These are phyloP conservation scores for Eumacrocentrus americanus DNA, from an alignment of 2,888 invertebrate species.

Conservation along the genomic window DNA sequence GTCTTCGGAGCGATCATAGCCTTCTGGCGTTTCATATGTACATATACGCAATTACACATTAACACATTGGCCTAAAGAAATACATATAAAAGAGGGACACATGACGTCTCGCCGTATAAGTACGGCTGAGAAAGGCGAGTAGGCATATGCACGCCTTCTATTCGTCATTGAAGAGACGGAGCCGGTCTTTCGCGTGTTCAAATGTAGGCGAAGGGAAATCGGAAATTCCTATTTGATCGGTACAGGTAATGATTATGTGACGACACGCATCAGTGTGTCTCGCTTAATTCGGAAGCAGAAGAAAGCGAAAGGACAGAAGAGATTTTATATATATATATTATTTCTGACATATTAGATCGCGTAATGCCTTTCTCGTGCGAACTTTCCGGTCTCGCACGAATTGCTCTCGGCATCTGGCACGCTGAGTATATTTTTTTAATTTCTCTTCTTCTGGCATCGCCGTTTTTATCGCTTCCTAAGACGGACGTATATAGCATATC, in stretches of 20 bases:
- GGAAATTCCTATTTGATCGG: slow-evolving; percentile 19
- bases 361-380: slow-evolving; percentile 46
- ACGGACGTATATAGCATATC: slow-evolving; percentile 15
- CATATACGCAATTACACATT: too few relatives aligned
- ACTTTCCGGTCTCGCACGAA: slow-evolving; percentile 27
- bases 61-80: too few relatives aligned
- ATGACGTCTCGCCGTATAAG: slow-evolving; percentile 28
- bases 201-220: slow-evolving; percentile 21
- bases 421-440: slow-evolving; percentile 25
- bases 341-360: slow-evolving; percentile 30
- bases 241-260: slow-evolving; percentile 13
- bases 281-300: slow-evolving; percentile 23
- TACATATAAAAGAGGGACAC: slow-evolving; percentile 20
- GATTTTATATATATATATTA: background rate
- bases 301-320: slow-evolving; percentile 41
- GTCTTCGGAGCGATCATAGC: slow-evolving; percentile 10
- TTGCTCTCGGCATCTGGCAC: slow-evolving; percentile 28
- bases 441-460: slow-evolving; percentile 16
- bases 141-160: slow-evolving; percentile 32
- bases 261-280: slow-evolving; percentile 2
- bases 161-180: slow-evolving; percentile 39
- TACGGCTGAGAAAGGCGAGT: slow-evolving; percentile 36
- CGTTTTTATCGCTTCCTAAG: slow-evolving; percentile 20
- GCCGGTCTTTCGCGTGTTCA: slow-evolving; percentile 16
- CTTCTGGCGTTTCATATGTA: slow-evolving; percentile 10